phyloP scores from a whole-genome alignment of 2,113 vertebrate genomes.

The Chelonoidis abingdonii region DNA sequence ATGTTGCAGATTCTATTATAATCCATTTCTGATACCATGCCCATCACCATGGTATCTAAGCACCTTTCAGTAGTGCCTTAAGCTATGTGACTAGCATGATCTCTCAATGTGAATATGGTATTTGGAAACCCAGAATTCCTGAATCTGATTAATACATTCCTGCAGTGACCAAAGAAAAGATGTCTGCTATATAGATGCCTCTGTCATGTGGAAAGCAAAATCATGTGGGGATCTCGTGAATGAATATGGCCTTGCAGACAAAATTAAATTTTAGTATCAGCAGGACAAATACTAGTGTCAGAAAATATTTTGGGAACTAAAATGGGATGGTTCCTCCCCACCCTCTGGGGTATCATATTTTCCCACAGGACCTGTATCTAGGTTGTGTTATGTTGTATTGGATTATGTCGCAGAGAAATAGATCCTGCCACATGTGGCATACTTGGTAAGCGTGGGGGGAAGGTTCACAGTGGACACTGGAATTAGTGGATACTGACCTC shows the following conservation, averaged over 20 bases:
- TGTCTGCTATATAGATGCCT: not conserved
- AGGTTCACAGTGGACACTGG: no score
- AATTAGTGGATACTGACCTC: no score
- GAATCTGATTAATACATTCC: not conserved
- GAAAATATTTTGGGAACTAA: no score
- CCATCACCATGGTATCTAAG: not conserved
- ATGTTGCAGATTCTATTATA: not conserved
- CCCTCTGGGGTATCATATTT: no score
- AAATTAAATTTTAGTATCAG: no score
- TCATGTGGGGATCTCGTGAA: not conserved
- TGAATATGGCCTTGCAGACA: not conserved
- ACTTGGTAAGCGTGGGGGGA: no score
- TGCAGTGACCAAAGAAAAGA: not conserved
- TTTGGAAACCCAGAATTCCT: not conserved
- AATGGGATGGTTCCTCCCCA: no score
- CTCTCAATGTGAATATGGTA: not conserved
- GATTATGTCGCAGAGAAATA: no score
- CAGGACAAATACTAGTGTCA: no score
- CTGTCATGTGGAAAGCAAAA: not conserved
- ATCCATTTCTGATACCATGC: not conserved
- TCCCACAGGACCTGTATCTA: no score
- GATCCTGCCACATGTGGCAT: no score
- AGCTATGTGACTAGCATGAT: not conserved
- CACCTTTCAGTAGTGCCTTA: not conserved
- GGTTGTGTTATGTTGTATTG: no score